Conservation (phyloP, 2,113 vertebrate genomes). For the Cisticola juncidis region DNA sequence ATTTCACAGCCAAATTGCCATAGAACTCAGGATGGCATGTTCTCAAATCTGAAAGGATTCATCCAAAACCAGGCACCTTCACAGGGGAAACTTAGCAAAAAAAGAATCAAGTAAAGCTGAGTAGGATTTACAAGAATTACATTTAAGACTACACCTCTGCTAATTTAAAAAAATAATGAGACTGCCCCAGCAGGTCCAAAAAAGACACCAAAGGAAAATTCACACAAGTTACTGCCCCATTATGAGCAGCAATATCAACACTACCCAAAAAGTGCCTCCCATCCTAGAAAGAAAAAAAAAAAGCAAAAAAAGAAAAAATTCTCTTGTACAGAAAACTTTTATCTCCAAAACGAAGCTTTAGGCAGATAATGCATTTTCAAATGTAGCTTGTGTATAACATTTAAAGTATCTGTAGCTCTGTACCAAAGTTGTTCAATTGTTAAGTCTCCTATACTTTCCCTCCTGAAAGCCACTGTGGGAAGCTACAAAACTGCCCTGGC, state of each 20-base stretch:
- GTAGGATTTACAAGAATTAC: neutral
- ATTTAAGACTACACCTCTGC: neutral
- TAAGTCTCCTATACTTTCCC: neutral
- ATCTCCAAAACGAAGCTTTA: neutral
- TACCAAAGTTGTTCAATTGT: neutral
- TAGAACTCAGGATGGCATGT: neutral
- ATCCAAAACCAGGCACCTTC: neutral
- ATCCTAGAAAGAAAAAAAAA: fast-evolving
- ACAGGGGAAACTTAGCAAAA: neutral
- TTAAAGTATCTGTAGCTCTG: neutral
- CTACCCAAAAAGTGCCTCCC: neutral
- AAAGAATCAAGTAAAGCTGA: neutral
- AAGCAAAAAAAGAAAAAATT: neutral
- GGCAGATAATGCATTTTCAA: neutral
- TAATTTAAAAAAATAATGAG: neutral
- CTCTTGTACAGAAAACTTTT: neutral
- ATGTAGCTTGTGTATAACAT: neutral
- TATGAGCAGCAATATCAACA: neutral
- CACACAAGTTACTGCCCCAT: neutral
- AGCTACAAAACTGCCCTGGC: neutral
- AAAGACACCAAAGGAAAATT: neutral
- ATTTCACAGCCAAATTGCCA: neutral
- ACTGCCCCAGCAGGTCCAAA: neutral
- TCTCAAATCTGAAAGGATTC: neutral
- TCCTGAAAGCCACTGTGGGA: neutral